phyloP scores from a whole-genome alignment of 2,888 invertebrate genomes.

The Tetheella fluctuosa region DNA sequence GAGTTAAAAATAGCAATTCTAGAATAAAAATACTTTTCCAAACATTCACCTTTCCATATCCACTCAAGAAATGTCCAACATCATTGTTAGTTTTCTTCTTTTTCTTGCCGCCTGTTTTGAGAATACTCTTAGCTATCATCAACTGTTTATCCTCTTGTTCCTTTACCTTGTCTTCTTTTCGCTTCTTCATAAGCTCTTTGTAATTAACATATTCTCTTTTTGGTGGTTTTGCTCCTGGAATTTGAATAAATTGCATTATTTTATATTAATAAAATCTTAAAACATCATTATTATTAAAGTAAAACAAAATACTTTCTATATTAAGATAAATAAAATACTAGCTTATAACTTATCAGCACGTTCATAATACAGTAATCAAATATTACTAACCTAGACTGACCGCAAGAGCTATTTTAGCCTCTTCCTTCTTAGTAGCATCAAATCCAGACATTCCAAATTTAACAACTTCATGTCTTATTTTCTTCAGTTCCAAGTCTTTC shows the following conservation, averaged over 20 bases:
- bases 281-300: too few species aligned
- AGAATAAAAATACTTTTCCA: not conserved
- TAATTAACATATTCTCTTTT: constrained; percentile 89
- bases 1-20: too few species aligned
- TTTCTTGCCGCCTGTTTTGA: constrained; percentile 81
- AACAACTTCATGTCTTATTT: constrained; percentile 91
- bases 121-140: constrained; percentile 85
- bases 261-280: not conserved
- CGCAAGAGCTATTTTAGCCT: constrained; percentile 91
- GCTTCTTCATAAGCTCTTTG: constrained; percentile 87
- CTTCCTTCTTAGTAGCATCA: constrained; percentile 87
- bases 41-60: constrained; percentile 75
- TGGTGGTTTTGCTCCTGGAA: constrained; percentile 89
- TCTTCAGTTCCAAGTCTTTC: constrained; percentile 88
- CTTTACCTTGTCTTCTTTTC: constrained; percentile 81
- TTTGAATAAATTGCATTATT: constrained; percentile 17
- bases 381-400: constrained; percentile 87
- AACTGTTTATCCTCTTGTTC: constrained; percentile 76
- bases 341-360: too few species aligned
- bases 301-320: too few species aligned
- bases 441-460: constrained; percentile 93
- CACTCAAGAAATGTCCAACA: constrained; percentile 74
- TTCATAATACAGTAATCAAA: too few species aligned
- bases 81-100: constrained; percentile 77
- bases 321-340: too few species aligned